These are phyloP conservation scores for Lindbergichthys nudifrons DNA, from an alignment of 2,797 vertebrate species.

Conservation along the genomic window DNA sequence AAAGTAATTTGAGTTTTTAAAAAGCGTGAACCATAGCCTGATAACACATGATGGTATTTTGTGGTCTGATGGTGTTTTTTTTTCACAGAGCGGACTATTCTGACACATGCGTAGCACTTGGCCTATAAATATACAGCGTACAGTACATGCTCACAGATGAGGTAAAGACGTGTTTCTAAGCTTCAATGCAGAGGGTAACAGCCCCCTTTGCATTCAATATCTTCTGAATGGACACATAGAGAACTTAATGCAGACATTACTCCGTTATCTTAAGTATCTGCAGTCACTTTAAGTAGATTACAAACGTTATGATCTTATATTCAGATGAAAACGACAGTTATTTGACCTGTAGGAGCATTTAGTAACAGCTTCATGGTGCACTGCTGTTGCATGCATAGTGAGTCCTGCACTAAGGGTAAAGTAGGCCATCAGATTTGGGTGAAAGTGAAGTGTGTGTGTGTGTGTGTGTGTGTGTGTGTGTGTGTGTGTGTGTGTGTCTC, in stretches of 20 bases:
- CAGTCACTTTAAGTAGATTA: slow-evolving; percentile 4
- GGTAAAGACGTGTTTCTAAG: slow-evolving; percentile 17
- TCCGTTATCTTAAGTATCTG: background rate
- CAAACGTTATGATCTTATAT: background rate
- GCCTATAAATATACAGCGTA: slow-evolving; percentile 41
- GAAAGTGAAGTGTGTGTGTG: background rate
- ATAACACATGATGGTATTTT: slow-evolving; percentile 28
- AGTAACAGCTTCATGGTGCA: slow-evolving; percentile 8
- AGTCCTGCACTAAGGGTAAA: slow-evolving; percentile 28
- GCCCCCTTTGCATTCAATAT: background rate
- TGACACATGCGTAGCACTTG: slow-evolving; percentile 64
- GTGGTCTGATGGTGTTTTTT: slow-evolving; percentile 28
- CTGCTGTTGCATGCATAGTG: slow-evolving; percentile 25
- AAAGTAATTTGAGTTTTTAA: slow-evolving; percentile 65
- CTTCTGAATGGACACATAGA: background rate
- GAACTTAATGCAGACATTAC: background rate
- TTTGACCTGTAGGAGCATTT: slow-evolving; percentile 37
- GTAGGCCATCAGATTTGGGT: slow-evolving; percentile 44
- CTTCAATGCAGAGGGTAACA: slow-evolving; percentile 4
- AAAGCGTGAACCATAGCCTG: slow-evolving; percentile 30
- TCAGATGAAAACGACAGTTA: slow-evolving; percentile 16
- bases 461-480: too few species aligned
- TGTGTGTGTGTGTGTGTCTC: background rate
- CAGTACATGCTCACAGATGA: slow-evolving; percentile 42
- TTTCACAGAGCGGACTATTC: slow-evolving; percentile 51